A percentile compares a stretch with the other conserved stretches of the same genome.
These are phyloP conservation scores for Carposina sasakii DNA, from an alignment of 1,140 invertebrate genomes.

Conservation along the genomic window DNA sequence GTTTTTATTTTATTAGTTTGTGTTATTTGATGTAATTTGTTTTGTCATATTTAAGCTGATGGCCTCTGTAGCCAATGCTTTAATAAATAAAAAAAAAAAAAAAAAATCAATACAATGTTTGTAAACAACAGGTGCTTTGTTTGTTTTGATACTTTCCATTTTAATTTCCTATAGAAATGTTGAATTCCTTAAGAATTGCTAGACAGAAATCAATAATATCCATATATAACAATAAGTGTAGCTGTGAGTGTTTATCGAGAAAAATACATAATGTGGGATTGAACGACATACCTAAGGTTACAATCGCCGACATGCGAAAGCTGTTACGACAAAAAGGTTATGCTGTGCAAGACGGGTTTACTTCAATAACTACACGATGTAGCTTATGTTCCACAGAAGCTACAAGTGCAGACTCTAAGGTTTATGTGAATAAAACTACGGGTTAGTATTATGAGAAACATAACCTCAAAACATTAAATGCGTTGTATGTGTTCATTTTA, in stretches of 20 bases:
- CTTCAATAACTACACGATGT: slow-evolving; percentile 54
- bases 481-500: neutral
- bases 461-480: slow-evolving; percentile 11
- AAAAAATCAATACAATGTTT: too few species aligned
- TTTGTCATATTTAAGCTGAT: too few species aligned
- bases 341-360: slow-evolving; percentile 57
- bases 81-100: too few species aligned
- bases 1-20: too few species aligned
- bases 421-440: slow-evolving; percentile 61
- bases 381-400: slow-evolving; percentile 42
- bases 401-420: slow-evolving; percentile 43
- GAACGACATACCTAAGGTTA: slow-evolving; percentile 54
- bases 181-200: slow-evolving; percentile 18
- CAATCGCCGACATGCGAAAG: slow-evolving; percentile 49
- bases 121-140: too few species aligned
- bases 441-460: slow-evolving; percentile 33
- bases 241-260: slow-evolving; percentile 22
- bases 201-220: slow-evolving; percentile 15
- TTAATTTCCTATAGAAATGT: slow-evolving; percentile 23
- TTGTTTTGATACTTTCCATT: slow-evolving; percentile 17
- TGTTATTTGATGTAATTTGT: too few species aligned
- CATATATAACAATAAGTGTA: slow-evolving; percentile 14
- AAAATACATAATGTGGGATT: slow-evolving; percentile 51
- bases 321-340: slow-evolving; percentile 56
- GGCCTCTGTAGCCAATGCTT: too few species aligned